Conservation (phyloP, 2,888 invertebrate species). For the Zygogramma bicolorata region DNA sequence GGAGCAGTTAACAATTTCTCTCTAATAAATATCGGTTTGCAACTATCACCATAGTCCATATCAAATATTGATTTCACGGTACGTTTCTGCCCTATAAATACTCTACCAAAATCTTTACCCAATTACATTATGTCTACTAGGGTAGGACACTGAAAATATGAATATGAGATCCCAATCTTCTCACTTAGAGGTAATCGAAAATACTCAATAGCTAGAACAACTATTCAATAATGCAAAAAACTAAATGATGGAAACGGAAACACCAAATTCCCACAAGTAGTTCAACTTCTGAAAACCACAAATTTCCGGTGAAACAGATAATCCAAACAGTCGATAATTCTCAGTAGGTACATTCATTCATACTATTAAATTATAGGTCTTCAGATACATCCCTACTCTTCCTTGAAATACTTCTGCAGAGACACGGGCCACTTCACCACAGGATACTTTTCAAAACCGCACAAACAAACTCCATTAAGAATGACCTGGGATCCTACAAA, state of each 20-base stretch:
- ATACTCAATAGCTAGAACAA: too few species aligned
- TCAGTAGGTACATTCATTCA: background rate
- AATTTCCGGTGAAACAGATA: background rate
- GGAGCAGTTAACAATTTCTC: too few species aligned
- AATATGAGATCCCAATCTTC: too few species aligned
- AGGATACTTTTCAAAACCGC: conserved; percentile 57
- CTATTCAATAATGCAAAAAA: too few species aligned
- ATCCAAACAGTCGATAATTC: background rate
- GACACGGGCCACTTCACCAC: conserved; percentile 61
- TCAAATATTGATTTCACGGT: too few species aligned
- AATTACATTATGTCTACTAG: too few species aligned
- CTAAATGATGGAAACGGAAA: background rate
- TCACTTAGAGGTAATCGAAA: too few species aligned
- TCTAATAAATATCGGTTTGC: too few species aligned
- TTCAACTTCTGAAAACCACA: background rate
- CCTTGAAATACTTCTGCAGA: conserved; percentile 2
- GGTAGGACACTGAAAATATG: too few species aligned
- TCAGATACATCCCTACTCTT: background rate
- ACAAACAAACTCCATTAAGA: conserved; percentile 60
- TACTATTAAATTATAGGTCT: background rate
- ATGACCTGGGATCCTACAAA: conserved; percentile 47
- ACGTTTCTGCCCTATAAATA: too few species aligned
- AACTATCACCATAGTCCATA: too few species aligned
- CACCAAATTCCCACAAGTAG: background rate
- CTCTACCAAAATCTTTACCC: too few species aligned